Base-by-base conservation (phyloP, 2,113 vertebrate genomes). In the Notothenia rossii region DNA sequence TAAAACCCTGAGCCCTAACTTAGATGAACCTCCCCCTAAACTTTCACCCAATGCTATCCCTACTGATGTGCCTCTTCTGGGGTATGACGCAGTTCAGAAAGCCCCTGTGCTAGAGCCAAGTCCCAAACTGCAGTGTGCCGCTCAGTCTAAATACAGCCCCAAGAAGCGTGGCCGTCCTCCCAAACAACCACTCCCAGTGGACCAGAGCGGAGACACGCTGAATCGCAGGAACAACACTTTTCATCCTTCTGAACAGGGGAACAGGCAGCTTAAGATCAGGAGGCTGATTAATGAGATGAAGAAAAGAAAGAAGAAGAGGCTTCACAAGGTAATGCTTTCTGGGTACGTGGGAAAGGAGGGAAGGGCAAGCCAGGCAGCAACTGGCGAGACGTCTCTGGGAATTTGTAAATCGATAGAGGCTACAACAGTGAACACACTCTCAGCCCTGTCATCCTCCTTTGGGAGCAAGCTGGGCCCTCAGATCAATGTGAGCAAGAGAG, bases 401-500 rank as follows among this genome's bases (percentile, higher is more conserved):
- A 86, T 69, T 60, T 86, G 80, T 77, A 84, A 89, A 85, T 95
- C 96, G 76, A 95, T 96, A 86, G 96, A 96, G 86, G 93, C 96
- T 11, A 79, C 96, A 94, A 84, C 94, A 94, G 88, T 96, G 92
- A 88, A 95, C 53, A 95, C 97, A 0, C 96, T 99, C 73, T 97
- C 97, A 10, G 97, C 96, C 73, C 95, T 99, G 65, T 96, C 98
- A 18, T 97, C 97, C 76, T 97, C 98, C 0, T 98, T 99, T 55
- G 95, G 97, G 74, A 96, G 97, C 7, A 98, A 96, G 69, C 89
- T 97, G 66, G 97, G 97, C 61, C 98, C 98, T 88, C 98, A 99
- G 84, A 99, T 99, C 87, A 99, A 99, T 2, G 97, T 99, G 73
- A 99, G 98, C 92, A 99, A 99, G 94, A 97, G 97, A 94, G 98